Evolutionary conservation across 1,140 invertebrate genomes (phyloP).

Genomic region (Drosophila tropicalis): DNA sequence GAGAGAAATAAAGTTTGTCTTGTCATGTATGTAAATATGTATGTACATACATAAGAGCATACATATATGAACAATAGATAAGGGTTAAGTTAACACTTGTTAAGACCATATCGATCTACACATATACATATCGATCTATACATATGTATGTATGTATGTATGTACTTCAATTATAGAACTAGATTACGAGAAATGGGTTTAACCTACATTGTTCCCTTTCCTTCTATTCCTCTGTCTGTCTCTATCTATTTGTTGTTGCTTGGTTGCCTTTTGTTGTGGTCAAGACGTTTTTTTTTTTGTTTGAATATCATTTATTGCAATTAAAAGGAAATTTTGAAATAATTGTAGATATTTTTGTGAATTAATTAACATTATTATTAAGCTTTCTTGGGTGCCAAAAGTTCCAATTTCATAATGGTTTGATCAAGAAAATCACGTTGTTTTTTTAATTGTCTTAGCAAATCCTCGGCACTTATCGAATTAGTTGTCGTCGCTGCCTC

Average conservation of each 20-base stretch:
- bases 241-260: not conserved
- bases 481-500: not conserved
- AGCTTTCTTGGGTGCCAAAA: constrained; percentile 27
- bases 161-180: not conserved
- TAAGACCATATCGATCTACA: not conserved
- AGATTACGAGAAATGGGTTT: not conserved
- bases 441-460: constrained; percentile 55
- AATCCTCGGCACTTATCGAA: constrained; percentile 47
- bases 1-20: not conserved
- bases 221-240: not conserved
- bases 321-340: not conserved
- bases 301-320: not conserved
- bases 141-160: not conserved
- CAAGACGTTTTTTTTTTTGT: not conserved
- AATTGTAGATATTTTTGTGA: no score
- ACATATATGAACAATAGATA: not conserved
- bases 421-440: constrained; percentile 63
- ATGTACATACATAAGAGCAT: not conserved
- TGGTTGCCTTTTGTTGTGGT: not conserved
- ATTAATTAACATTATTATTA: no score
- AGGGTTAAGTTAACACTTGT: constrained; percentile 3
- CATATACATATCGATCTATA: no score
- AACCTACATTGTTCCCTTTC: not conserved
- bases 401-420: constrained; percentile 59
- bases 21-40: not conserved